Conservation (phyloP, 2,797 vertebrate genomes). For the Monodelphis domestica region DNA sequence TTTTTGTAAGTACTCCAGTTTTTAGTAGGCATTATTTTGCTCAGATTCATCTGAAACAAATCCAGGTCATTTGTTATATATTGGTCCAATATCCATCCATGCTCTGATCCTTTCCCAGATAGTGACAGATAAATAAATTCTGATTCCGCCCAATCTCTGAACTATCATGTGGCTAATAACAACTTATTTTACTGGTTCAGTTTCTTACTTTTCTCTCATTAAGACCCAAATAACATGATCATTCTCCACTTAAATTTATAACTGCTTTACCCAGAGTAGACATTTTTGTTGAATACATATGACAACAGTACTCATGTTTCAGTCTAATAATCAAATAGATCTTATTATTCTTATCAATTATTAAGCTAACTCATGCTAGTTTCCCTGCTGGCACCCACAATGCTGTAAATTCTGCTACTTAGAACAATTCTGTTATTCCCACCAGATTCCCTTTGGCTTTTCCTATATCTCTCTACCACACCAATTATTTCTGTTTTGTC, state of each 20-base stretch:
- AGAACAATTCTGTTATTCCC: neutral
- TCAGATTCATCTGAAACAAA: neutral
- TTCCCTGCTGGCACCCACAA: neutral
- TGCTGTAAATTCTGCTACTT: neutral
- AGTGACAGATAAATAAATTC: neutral
- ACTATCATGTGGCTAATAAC: neutral
- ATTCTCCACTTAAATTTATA: neutral
- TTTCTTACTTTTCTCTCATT: neutral
- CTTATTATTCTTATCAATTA: neutral
- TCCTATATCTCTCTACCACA: neutral
- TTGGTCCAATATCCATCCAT: neutral
- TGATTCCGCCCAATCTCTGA: neutral
- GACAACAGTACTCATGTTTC: neutral
- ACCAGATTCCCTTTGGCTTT: neutral
- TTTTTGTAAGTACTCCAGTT: neutral
- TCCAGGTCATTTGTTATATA: neutral
- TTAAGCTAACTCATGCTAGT: neutral
- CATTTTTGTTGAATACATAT: neutral
- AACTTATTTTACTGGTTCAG: neutral
- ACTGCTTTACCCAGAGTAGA: neutral
- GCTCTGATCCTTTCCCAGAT: neutral
- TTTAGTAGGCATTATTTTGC: neutral
- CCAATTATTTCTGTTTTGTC: neutral
- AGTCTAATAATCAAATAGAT: neutral
- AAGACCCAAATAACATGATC: neutral